Conservation (phyloP, 2,797 vertebrate species). For the Cirrhinus mrigala region DNA sequence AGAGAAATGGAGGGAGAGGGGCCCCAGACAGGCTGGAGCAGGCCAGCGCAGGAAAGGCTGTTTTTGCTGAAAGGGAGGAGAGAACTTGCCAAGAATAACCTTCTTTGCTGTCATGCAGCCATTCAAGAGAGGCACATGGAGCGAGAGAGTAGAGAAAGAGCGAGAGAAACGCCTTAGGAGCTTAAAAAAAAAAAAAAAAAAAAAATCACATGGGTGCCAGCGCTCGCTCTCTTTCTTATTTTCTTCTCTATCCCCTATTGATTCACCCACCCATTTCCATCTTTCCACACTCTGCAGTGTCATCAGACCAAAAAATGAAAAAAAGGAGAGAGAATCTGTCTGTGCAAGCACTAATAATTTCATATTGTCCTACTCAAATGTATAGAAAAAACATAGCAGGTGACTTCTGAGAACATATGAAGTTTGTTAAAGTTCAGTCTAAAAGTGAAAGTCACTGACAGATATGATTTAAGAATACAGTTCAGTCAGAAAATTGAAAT, state of each 20-base stretch:
- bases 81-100: constrained; percentile 67
- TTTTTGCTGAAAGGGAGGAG: constrained; percentile 61
- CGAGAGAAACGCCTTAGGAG: constrained; percentile 44
- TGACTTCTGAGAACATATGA: background rate
- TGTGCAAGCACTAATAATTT: constrained; percentile 41
- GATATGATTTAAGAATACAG: background rate
- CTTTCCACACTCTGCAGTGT: constrained; percentile 39
- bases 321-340: constrained; percentile 25
- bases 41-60: constrained; percentile 58
- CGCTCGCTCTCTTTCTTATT: constrained; percentile 43
- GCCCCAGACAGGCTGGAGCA: constrained; percentile 64
- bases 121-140: constrained; percentile 51
- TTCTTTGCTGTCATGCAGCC: constrained; percentile 64
- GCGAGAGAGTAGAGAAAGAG: constrained; percentile 31
- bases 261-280: constrained; percentile 31
- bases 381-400: constrained; percentile 12
- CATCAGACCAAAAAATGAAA: constrained; percentile 38
- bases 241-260: constrained; percentile 48
- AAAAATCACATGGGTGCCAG: constrained; percentile 59
- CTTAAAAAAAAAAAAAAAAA: constrained; percentile 22
- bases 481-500: background rate
- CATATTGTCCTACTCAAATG: constrained; percentile 48
- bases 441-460: constrained; percentile 8
- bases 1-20: constrained; percentile 37
- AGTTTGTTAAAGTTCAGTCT: constrained; percentile 10